Base-by-base conservation (phyloP, 2,113 vertebrate genomes). In the Ageneiosus marmoratus region DNA sequence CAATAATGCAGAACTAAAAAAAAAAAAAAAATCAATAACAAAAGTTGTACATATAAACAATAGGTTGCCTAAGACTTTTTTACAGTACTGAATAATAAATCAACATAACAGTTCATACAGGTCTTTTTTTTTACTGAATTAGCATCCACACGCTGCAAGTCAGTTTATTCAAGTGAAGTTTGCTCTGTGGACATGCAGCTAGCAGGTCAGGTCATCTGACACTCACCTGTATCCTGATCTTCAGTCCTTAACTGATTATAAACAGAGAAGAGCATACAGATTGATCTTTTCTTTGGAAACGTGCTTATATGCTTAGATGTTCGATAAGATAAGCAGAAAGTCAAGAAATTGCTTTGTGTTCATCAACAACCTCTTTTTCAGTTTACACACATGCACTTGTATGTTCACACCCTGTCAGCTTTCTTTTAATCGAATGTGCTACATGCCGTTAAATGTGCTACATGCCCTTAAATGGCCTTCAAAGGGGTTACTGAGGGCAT, bases 181-280 rank as follows among this genome's bases (percentile, higher is more conserved):
- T 48, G 37, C 20, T 24, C 62, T 70, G 67, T 46, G 37, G 5
- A 37, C 15, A 18, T 37, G 62, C n/a, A 60, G 58, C 58, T 27
- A 7, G 15, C 29, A 62, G 58, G n/a, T 62, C 32, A 18, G 2
- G 20, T 41, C 69, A 69, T 69, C 9, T 27, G 44, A 27, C 41
- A 24, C 34, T 22, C 34, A 12, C 32, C 32, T 46, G 10, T 29
- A 44, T 32, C 50, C 34, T 55, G 50, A 63, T 73, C 34, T 73
- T 18, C 62, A 8, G 22, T 67, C 63, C 63, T 41, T 67, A 81
- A 41, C 34, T 81, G 65, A 58, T 73, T 37, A 46, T 46, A 53
- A 46, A 56, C 63, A 67, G 34, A 63, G 32, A 63, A 15, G 63
- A 22, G 32, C 13, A 46, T 27, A 15, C 13, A 29, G 20, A 53